Base-by-base conservation (phyloP, 2,888 invertebrate genomes). In the Lithophane socia region DNA sequence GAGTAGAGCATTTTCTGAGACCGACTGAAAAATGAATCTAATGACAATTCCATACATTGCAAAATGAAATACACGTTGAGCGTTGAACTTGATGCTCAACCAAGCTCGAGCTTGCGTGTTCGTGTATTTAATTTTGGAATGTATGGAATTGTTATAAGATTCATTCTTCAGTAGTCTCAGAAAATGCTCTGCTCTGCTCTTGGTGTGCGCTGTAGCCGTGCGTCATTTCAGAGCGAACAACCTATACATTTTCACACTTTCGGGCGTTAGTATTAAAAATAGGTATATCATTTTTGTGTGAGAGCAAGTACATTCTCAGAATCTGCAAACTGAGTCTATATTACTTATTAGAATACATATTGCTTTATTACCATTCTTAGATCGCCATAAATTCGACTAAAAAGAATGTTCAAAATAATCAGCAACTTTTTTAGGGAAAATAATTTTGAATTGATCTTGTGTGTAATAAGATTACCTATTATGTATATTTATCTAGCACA, bases 401-500 rank as follows among this genome's bases (percentile, higher is more conserved):
- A 77, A 47, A 58, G 4, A 44, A 24, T 13, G 44, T 63, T 37
- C 44, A n/a, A 47, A 67, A 67, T 3, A 8, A 21, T 65, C 29
- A 77, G 21, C 18, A 58, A 66, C 44, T 61, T 44, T 52, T 4
- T 24, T 1, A 29, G 2, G 4, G n/a, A 18, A 66, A 49, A 65
- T 16, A 24, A 61, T 49, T 66, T 4, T 37, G 8, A 47, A 79
- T 60, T 76, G 37, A 58, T 82, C 63, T 82, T 52, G 47, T 16
- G 47, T 16, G 1, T 61, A 80, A 67, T 54, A 63, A 49, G 13
- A 64, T 75, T 52, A n/a, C 13, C 49, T 63, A 82, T n/a, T 63
- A 58, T 16, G 3, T 44, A 65, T 7, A 73, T 83, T 83, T 77
- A 60, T 29, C 69, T 69, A 84, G 9, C 2, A 68, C 61, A 54